phyloP scores from a whole-genome alignment of 2,888 invertebrate species.

The Eucriotettix oculatus region DNA sequence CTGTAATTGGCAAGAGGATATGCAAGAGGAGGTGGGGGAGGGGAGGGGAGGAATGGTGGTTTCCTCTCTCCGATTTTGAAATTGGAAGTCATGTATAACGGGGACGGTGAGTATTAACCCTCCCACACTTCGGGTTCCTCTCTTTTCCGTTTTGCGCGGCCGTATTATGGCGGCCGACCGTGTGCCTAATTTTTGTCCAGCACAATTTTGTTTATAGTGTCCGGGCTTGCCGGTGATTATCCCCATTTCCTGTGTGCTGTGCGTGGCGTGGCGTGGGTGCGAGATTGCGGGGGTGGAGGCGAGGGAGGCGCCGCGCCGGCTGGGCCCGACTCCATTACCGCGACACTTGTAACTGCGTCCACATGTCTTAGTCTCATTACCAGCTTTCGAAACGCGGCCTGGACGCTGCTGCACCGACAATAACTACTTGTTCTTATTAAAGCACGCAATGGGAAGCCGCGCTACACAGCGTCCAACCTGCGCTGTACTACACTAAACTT shows the following conservation, averaged over 20 bases:
- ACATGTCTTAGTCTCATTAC: no score
- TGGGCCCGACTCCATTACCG: no score
- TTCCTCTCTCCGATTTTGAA: slow-evolving; percentile 9
- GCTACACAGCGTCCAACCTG: no score
- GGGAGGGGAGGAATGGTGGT: slow-evolving; percentile 3
- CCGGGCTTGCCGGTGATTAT: slow-evolving; percentile 9
- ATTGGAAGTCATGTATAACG: slow-evolving; percentile 12
- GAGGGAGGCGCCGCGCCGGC: neutral
- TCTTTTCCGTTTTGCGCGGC: neutral
- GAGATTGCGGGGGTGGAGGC: neutral
- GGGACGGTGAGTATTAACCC: slow-evolving; percentile 1
- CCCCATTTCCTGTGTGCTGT: slow-evolving; percentile 1
- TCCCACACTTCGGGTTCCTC: neutral
- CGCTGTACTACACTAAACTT: no score
- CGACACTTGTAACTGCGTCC: no score
- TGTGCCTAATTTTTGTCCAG: slow-evolving; percentile 1
- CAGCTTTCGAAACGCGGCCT: no score
- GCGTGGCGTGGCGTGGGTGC: neutral
- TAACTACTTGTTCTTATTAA: no score
- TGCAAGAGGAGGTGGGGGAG: neutral
- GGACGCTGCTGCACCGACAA: no score
- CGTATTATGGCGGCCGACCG: neutral
- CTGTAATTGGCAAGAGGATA: slow-evolving; percentile 4
- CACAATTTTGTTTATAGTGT: slow-evolving; percentile 12
- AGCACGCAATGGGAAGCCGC: no score